Percentiles rank a stretch among this genome's conserved stretches.
Evolutionary conservation across 2,797 vertebrate species (phyloP).

Genomic region (Perodicticus potto): DNA sequence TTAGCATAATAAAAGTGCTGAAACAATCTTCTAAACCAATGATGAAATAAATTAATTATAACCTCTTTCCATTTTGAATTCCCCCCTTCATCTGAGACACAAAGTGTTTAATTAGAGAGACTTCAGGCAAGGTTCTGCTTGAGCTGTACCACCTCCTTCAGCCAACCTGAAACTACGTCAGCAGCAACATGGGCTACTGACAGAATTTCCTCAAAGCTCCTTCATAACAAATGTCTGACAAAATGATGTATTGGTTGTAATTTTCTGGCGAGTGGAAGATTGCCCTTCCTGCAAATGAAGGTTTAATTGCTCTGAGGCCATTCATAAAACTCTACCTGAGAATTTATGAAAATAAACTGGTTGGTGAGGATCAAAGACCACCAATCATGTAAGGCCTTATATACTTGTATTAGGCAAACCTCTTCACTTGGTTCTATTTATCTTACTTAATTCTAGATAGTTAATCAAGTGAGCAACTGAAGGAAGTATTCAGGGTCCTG

Average conservation of each 20-base stretch:
- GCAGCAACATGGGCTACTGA: no score
- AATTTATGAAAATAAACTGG: neutral
- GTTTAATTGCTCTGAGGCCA: neutral
- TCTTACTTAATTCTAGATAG: neutral
- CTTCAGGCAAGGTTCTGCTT: neutral
- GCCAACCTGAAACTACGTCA: neutral
- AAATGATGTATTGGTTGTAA: neutral
- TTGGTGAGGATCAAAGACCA: neutral
- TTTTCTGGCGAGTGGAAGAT: neutral
- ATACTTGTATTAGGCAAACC: neutral
- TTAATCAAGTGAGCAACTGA: neutral
- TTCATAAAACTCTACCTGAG: neutral
- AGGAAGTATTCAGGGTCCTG: neutral
- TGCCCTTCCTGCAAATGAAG: neutral
- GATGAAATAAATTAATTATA: neutral
- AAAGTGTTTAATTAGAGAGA: neutral
- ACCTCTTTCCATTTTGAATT: neutral
- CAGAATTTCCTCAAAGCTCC: slow-evolving; percentile 22
- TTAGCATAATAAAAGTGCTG: neutral
- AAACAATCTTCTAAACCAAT: neutral
- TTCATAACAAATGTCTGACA: neutral
- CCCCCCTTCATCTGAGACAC: neutral
- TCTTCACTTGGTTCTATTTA: neutral
- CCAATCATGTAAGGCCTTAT: neutral
- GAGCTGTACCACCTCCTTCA: neutral